Evolutionary conservation across 2,113 vertebrate genomes (phyloP), one percentile per base, ranked within the genome.

Genomic region (Empidonax traillii): DNA sequence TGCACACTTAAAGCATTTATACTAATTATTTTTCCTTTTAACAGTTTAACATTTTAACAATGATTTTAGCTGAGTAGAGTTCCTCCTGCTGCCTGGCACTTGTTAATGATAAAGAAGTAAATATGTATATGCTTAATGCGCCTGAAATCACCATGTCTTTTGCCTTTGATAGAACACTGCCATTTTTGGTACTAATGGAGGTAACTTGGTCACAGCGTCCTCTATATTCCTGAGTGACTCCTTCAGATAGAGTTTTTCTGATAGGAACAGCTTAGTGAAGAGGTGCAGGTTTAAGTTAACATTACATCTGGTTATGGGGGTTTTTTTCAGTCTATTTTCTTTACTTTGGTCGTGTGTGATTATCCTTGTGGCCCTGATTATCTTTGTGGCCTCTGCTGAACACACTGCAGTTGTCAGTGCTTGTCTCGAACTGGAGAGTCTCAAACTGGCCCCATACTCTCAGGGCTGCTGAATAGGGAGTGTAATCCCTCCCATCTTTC

Each of bases 121-220:
- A 5, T 3, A 3, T 14, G 5, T 16, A 1, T 31, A 0, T 53
- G 13, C 22, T 81, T 69, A 85, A 49, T 33, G 23, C 10, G 8
- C 6, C 1, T 27, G 20, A 19, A 66, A 67, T 39, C 16, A 33
- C 43, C 20, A 0, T 24, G 14, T 0, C 4, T 56, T 68, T 39
- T 51, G 7, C 16, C 39, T 21, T 31, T 63, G 18, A 58, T 52
- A 43, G 14, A 72, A 2, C n/a, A 15, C 4, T 24, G 17, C 33
- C 12, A 25, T 12, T 27, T 4, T 46, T 46, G 37, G 19, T 74
- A 25, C 16, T 74, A 12, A 23, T 49, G 19, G 37, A 25, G 61
- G 15, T 8, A 31, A 28, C 23, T 8, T 47, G 39, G 5, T 47
- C 33, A 15, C 16, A 17, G 16, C 4, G 4, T 35, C 21, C 11